Evolutionary conservation across 2,797 vertebrate genomes (phyloP).

Genomic region (Sarcophilus harrisii): DNA sequence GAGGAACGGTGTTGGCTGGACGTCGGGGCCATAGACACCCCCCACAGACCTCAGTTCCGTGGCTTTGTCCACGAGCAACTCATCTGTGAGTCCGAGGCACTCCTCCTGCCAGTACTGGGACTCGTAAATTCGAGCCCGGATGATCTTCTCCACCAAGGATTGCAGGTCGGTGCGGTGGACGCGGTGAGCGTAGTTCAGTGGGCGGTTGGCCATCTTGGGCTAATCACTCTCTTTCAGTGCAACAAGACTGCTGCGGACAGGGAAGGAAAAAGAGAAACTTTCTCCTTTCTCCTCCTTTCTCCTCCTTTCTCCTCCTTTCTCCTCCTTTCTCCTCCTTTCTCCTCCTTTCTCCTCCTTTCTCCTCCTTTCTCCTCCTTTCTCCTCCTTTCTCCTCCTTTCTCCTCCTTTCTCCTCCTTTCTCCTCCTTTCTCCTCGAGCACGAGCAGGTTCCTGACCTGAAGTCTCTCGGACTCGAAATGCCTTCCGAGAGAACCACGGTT

Average conservation of each 20-base stretch:
- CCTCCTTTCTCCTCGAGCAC: too few species aligned
- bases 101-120: constrained; percentile 97
- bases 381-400: too few species aligned
- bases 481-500: neutral
- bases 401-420: too few species aligned
- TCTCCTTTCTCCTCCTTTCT: too few species aligned
- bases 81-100: constrained; percentile 92
- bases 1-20: constrained; percentile 94
- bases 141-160: constrained; percentile 95
- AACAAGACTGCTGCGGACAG: too few species aligned
- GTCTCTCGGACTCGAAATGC: too few species aligned
- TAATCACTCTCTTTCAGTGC: neutral
- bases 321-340: too few species aligned
- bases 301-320: too few species aligned
- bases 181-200: constrained; percentile 93
- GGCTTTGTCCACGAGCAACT: constrained; percentile 95
- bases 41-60: constrained; percentile 94
- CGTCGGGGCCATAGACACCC: constrained; percentile 93
- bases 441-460: too few species aligned
- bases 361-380: too few species aligned
- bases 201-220: constrained; percentile 90
- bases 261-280: neutral
- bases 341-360: too few species aligned
- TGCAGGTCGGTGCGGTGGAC: constrained; percentile 95
- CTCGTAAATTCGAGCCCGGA: constrained; percentile 93